A percentile compares a stretch with the other conserved stretches of the same genome.
Evolutionary conservation across 2,888 invertebrate genomes (phyloP).

Genomic region (Achlya flavicornis): DNA sequence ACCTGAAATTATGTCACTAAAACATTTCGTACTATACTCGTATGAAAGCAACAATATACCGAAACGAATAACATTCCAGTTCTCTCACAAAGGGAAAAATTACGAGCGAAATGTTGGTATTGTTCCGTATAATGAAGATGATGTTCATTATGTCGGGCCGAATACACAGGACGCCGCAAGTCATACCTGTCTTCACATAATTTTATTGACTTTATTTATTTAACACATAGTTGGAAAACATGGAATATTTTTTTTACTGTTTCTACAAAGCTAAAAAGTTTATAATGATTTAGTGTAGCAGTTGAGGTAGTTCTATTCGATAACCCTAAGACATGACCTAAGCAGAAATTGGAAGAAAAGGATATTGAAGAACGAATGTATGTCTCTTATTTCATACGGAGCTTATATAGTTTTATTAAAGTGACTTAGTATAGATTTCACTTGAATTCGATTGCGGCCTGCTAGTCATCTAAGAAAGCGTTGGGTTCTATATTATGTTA

Average conservation of each 20-base stretch:
- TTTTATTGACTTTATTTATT: constrained; percentile 2
- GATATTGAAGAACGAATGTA: no score
- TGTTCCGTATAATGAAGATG: not conserved
- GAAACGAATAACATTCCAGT: not conserved
- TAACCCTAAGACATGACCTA: no score
- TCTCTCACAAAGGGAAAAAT: not conserved
- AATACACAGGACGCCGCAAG: not conserved
- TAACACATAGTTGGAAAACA: not conserved
- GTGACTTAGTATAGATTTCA: no score
- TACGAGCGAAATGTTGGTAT: not conserved
- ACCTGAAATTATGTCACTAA: no score
- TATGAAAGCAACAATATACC: not conserved
- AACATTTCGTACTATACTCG: no score
- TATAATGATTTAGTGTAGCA: not conserved
- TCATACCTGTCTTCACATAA: not conserved
- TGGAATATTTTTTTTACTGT: not conserved
- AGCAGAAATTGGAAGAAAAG: no score
- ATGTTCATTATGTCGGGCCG: constrained; percentile 2
- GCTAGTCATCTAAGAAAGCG: no score
- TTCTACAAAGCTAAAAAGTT: not conserved
- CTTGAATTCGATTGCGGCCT: no score
- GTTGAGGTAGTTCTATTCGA: no score
- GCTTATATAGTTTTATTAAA: no score
- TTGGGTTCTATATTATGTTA: no score
- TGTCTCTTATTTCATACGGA: no score